Conservation (phyloP, 2,113 vertebrate species). For the Motacilla alba region DNA sequence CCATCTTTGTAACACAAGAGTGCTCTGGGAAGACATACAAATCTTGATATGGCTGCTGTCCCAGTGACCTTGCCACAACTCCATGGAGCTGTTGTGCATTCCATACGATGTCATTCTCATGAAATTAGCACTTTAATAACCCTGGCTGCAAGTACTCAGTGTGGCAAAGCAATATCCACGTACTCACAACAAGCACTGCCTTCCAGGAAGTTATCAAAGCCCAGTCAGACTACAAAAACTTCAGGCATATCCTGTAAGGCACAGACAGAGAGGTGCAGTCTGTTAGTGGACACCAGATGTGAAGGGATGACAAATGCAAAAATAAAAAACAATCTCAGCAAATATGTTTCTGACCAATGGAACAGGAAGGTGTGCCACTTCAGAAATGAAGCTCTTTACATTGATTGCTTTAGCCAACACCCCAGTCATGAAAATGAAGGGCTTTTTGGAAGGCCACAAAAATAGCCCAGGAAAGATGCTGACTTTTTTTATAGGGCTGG, state of each 20-base stretch:
- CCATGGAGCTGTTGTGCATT: neutral
- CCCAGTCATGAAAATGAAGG: neutral
- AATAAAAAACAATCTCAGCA: neutral
- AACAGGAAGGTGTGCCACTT: neutral
- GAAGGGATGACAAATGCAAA: neutral
- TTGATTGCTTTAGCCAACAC: neutral
- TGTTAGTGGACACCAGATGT: neutral
- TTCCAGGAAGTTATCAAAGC: neutral
- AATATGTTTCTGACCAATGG: neutral
- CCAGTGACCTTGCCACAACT: conserved; percentile 23
- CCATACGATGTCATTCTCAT: neutral
- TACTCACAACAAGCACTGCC: neutral
- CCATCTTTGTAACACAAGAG: neutral
- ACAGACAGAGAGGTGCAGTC: rapidly evolving
- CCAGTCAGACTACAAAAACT: neutral
- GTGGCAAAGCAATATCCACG: neutral
- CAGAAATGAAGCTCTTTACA: neutral
- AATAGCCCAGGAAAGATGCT: neutral
- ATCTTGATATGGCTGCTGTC: neutral
- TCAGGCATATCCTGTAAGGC: neutral
- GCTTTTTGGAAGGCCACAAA: neutral
- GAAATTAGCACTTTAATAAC: conserved; percentile 40
- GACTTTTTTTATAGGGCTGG: neutral
- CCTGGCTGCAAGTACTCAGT: neutral
- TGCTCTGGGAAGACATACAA: neutral